Conservation (phyloP, 1,140 invertebrate genomes). For the Zaprionus taronus region DNA sequence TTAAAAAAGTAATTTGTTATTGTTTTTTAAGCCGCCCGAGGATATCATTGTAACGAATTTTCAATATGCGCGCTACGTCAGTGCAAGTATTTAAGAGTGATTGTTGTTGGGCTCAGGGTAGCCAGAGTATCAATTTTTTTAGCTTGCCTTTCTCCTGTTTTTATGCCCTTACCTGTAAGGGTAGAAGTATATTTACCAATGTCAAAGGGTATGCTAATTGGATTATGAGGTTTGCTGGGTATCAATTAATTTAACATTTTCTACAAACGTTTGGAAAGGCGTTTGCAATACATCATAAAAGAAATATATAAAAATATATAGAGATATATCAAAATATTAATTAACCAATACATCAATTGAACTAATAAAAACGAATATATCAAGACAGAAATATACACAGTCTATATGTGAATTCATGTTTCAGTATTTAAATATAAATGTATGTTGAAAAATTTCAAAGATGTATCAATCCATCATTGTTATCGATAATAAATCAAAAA, state of each 20-base stretch:
- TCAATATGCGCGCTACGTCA: constrained; percentile 52
- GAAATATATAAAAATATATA: background rate
- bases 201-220: constrained; percentile 18
- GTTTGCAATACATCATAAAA: background rate
- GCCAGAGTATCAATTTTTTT: background rate
- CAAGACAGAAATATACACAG: too few relatives aligned
- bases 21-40: constrained; percentile 59
- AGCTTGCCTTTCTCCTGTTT: constrained; percentile 1
- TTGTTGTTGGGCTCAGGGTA: constrained; percentile 29
- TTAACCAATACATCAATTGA: background rate
- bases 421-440: too few relatives aligned
- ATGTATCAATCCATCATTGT: too few relatives aligned
- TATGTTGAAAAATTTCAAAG: too few relatives aligned
- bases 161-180: background rate
- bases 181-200: constrained; percentile 6
- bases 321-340: background rate
- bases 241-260: background rate
- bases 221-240: background rate
- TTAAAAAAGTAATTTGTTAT: constrained; percentile 68
- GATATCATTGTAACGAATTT: constrained; percentile 61
- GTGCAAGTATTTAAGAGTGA: constrained; percentile 60
- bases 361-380: background rate
- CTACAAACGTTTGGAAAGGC: background rate
- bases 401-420: too few relatives aligned
- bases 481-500: too few relatives aligned